A percentile compares a stretch with the other conserved stretches of the same genome.
These are phyloP conservation scores for Smutsia gigantea DNA, from an alignment of 2,797 vertebrate genomes.

Conservation along the genomic window DNA sequence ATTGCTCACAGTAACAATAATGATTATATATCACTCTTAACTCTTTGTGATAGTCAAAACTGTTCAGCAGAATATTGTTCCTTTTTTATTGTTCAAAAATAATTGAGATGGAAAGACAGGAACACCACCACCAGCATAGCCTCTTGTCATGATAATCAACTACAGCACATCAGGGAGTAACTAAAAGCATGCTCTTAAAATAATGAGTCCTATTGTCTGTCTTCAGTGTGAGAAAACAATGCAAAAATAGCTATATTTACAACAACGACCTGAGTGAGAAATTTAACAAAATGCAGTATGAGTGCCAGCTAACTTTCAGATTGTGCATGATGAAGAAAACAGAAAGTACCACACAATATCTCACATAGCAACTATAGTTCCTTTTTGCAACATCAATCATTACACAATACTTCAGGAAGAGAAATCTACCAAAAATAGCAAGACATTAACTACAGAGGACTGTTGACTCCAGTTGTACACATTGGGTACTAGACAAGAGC, in stretches of 20 bases:
- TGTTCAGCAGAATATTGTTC: neutral
- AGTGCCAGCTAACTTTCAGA: neutral
- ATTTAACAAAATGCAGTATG: neutral
- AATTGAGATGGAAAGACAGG: conserved; percentile 32
- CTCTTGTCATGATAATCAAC: neutral
- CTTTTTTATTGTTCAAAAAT: conserved; percentile 18
- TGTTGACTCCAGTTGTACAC: neutral
- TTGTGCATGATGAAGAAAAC: neutral
- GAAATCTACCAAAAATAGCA: neutral
- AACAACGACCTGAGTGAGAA: neutral
- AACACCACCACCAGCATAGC: neutral
- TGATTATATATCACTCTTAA: neutral
- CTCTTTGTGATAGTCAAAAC: conserved; percentile 10
- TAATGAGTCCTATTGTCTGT: neutral
- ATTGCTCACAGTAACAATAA: neutral
- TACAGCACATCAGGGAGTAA: neutral
- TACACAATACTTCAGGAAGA: neutral
- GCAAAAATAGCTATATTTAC: neutral
- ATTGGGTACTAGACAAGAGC: neutral
- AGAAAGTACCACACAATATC: neutral
- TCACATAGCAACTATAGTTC: neutral
- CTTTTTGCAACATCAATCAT: neutral
- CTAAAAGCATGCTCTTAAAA: conserved; percentile 5
- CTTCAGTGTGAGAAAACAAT: neutral
- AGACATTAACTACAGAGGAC: neutral